Percentiles rank a stretch among this genome's conserved stretches.
phyloP scores from a whole-genome alignment of 2,113 vertebrate species.

The Ictalurus punctatus region DNA sequence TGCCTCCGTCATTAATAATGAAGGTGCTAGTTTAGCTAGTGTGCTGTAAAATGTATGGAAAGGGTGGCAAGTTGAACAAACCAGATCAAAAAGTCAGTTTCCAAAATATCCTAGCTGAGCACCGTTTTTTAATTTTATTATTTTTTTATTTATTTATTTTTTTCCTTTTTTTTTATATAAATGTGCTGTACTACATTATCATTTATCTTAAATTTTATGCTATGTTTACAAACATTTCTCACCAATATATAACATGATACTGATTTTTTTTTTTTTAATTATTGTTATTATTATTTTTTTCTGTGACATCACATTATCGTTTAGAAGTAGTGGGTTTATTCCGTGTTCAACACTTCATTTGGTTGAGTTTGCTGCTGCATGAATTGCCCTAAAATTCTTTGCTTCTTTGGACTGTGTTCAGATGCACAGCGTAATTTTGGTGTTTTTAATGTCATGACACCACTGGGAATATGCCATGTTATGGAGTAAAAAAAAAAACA shows the following conservation, averaged over 20 bases:
- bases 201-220: background rate
- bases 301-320: background rate
- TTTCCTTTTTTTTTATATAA: background rate
- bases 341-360: background rate
- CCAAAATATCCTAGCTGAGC: background rate
- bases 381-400: conserved; percentile 6
- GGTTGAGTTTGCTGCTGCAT: background rate
- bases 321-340: background rate
- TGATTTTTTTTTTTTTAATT: too few species aligned
- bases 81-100: background rate
- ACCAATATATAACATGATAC: background rate
- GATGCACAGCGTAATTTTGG: background rate
- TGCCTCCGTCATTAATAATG: background rate
- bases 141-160: background rate
- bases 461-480: background rate
- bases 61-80: background rate
- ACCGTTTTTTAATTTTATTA: background rate
- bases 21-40: background rate
- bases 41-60: background rate
- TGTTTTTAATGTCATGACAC: background rate
- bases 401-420: background rate
- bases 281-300: too few species aligned
- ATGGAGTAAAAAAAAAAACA: background rate
- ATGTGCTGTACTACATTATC: background rate
- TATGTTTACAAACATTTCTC: background rate